Conservation (phyloP, 2,113 vertebrate species). For the Oenanthe melanoleuca region DNA sequence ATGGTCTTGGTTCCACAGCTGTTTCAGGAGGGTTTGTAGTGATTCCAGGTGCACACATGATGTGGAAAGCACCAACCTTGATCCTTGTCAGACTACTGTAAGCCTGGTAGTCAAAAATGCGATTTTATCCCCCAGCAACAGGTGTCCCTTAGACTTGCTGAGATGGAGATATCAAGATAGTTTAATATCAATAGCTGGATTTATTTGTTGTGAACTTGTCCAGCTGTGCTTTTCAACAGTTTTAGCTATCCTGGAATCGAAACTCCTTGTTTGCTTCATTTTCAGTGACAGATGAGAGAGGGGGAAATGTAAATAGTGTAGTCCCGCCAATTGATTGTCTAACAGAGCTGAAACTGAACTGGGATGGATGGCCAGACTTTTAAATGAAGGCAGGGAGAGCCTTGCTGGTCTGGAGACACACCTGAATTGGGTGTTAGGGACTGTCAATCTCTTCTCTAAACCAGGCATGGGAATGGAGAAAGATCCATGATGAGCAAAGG, state of each 20-base stretch:
- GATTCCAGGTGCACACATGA: neutral
- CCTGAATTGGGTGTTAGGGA: neutral
- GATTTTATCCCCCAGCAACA: neutral
- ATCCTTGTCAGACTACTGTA: neutral
- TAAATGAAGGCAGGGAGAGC: neutral
- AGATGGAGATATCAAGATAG: neutral
- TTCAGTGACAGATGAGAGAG: neutral
- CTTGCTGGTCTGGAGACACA: neutral
- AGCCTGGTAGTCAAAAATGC: neutral
- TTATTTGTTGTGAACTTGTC: neutral
- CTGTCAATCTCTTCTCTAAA: neutral
- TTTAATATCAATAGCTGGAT: neutral
- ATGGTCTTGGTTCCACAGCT: neutral
- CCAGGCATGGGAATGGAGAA: rapidly evolving
- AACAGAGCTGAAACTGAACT: neutral
- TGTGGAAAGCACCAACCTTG: neutral
- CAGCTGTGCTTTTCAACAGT: neutral
- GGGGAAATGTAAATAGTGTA: neutral
- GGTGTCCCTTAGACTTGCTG: neutral
- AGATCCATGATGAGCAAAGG: rapidly evolving
- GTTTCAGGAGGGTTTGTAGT: neutral
- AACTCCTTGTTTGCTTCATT: neutral
- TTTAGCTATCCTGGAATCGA: neutral
- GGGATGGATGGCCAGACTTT: neutral
- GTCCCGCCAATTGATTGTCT: rapidly evolving